These are phyloP conservation scores for Drosophila neotestacea DNA, from an alignment of 2,888 invertebrate species.

Conservation along the genomic window DNA sequence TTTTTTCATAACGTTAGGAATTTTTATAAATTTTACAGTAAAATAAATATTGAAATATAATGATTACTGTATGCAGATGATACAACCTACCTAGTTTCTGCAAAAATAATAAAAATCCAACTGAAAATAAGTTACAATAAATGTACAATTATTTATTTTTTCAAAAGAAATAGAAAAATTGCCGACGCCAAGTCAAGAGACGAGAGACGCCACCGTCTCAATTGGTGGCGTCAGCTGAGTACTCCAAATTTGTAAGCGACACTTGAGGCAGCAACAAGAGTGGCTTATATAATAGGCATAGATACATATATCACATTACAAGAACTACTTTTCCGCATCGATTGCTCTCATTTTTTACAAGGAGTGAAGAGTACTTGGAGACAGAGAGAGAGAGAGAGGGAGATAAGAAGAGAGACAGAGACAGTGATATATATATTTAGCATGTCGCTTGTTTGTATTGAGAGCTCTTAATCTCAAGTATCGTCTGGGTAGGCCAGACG, in stretches of 20 bases:
- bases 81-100: too few relatives aligned
- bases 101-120: too few relatives aligned
- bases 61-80: too few relatives aligned
- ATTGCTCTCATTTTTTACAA: slow-evolving; percentile 1
- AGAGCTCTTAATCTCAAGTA: slow-evolving; percentile 72
- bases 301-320: slow-evolving; percentile 52
- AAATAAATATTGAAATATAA: too few relatives aligned
- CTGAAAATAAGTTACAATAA: too few relatives aligned
- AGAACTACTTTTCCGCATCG: slow-evolving; percentile 50
- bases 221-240: slow-evolving; percentile 43
- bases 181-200: too few relatives aligned
- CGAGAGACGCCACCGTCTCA: slow-evolving; percentile 44
- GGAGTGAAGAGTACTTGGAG: slow-evolving; percentile 10
- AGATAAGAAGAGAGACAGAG: slow-evolving; percentile 1
- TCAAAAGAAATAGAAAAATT: too few relatives aligned
- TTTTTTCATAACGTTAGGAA: too few relatives aligned
- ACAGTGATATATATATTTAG: slow-evolving; percentile 18
- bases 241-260: slow-evolving; percentile 43
- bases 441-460: slow-evolving; percentile 53
- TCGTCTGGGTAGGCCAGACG: slow-evolving; percentile 54
- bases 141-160: too few relatives aligned
- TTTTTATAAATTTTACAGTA: too few relatives aligned
- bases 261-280: slow-evolving; percentile 36
- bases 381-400: not conserved
- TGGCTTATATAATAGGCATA: slow-evolving; percentile 31